Evolutionary conservation across 2,888 invertebrate species (phyloP), one percentile per base, ranked within the genome.

Genomic region (Eurois occulta): DNA sequence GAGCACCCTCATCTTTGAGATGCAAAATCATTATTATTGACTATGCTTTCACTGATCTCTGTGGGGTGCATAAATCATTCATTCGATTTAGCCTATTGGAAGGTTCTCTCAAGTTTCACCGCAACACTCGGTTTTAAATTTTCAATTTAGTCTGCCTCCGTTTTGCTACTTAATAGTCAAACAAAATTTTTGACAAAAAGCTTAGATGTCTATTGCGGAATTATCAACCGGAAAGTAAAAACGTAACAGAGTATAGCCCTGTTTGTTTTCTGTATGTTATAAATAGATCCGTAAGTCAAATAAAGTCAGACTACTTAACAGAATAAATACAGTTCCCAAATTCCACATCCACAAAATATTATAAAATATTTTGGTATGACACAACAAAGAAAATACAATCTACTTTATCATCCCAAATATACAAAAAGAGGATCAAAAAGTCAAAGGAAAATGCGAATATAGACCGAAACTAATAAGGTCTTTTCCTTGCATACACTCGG

Each of bases 381-480:
- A 82, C 80, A 87, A 88, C 85, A 88, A 89, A 84, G 83, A 86
- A 87, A 62, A 88, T 72, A 87, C 83, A 86, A 89, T 90, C 84
- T 84, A 80, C 85, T 86, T 87, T 87, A 87, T 88, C 85, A 87
- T 86, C 78, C 76, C 73, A 74, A 84, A 75, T 81, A 84, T 65
- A 84, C 84, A 86, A 86, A 68, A 77, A 88, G 81, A 77, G 77
- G 86, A 86, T 86, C 83, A 87, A 85, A 83, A 79, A 88, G 87
- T 87, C 88, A 90, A 89, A 89, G 81, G 81, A 81, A 85, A 86
- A 88, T 78, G 70, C 78, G 82, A 89, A 88, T 84, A 84, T 73
- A 88, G 78, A 86, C 87, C 79, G 69, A 86, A 84, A 89, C 86
- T 90, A 88, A 91, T 91, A 89, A 89, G 86, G 78, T 70, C 62